Evolutionary conservation across 2,888 invertebrate genomes (phyloP).

Genomic region (Achlya flavicornis): DNA sequence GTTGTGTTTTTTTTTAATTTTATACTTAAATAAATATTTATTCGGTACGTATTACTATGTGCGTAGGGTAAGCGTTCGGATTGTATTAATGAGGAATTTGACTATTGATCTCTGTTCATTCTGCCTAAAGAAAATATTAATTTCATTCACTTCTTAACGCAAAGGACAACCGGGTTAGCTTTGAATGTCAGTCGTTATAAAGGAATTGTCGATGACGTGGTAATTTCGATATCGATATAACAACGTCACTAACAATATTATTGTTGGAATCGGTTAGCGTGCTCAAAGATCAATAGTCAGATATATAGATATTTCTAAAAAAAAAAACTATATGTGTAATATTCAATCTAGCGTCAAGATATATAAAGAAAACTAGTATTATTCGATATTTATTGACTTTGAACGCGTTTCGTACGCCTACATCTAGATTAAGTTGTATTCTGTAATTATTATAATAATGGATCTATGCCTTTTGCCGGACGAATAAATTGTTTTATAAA

Average conservation of each 20-base stretch:
- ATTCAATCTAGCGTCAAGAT: constrained; percentile 63
- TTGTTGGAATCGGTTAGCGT: neutral
- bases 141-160: no score
- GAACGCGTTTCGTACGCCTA: constrained; percentile 27
- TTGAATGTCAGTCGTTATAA: no score
- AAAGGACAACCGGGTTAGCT: neutral
- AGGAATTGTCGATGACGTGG: no score
- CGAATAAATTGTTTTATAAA: constrained; percentile 19
- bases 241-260: no score
- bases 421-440: constrained; percentile 28
- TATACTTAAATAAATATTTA: constrained; percentile 80
- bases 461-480: constrained; percentile 35
- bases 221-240: no score
- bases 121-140: neutral
- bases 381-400: constrained; percentile 23
- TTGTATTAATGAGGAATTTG: constrained; percentile 1
- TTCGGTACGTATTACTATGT: constrained; percentile 68
- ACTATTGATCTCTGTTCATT: constrained; percentile 16
- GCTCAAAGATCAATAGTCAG: constrained; percentile 27
- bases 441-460: constrained; percentile 16
- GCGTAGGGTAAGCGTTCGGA: constrained; percentile 44
- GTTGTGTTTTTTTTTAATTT: constrained; percentile 78
- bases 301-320: constrained; percentile 26
- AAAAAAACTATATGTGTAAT: constrained; percentile 58
- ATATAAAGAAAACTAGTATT: constrained; percentile 37